Evolutionary conservation across 1,140 invertebrate genomes (phyloP), one percentile per base, ranked within the genome.

Genomic region (Hydropsyche tenuis): DNA sequence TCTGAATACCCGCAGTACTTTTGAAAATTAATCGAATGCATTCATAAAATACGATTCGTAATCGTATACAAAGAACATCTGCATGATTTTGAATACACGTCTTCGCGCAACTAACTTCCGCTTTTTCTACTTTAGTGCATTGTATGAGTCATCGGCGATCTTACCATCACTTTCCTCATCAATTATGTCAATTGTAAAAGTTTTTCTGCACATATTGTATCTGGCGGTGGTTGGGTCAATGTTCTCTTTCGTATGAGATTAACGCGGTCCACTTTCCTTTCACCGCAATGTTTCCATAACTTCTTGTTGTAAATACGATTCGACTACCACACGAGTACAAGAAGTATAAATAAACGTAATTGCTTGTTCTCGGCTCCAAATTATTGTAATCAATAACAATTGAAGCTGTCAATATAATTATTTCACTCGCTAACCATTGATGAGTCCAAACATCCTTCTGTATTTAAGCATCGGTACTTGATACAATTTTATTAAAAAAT

Each of bases 241-340:
- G 69, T 42, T 43, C 69, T n/a, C 18, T 72, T 72, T 72, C 60
- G 69, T 22, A 72, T 72, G 56, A 62, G 69, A 20, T 72, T 72
- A 63, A 72, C 69, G 30, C 60, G 69, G 53, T 72, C 69, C 69
- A 72, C 69, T 72, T 72, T 72, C 53, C 69, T 72, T 72, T 72
- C 69, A 72, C 69, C 69, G 53, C 14, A 43, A 43, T 65, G 27
- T 48, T 23, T 68, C 65, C 43, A 43, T 18, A 30, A 60, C 56
- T 22, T 60, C 56, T 60, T 22, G 56, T 25, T 60, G n/a, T 22
- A 14, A 27, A 11, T 53, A 20, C 48, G 1, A 53, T 53, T 53
- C 48, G 20, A 53, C 48, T 53, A 53, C 18, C 48, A 20, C n/a
- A 6, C 18, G 16, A 18, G 14, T 18, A 53, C 20, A 4, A 37